These are phyloP conservation scores for Yoshiicerus persimilis DNA, from an alignment of 1,140 invertebrate species.

Conservation along the genomic window DNA sequence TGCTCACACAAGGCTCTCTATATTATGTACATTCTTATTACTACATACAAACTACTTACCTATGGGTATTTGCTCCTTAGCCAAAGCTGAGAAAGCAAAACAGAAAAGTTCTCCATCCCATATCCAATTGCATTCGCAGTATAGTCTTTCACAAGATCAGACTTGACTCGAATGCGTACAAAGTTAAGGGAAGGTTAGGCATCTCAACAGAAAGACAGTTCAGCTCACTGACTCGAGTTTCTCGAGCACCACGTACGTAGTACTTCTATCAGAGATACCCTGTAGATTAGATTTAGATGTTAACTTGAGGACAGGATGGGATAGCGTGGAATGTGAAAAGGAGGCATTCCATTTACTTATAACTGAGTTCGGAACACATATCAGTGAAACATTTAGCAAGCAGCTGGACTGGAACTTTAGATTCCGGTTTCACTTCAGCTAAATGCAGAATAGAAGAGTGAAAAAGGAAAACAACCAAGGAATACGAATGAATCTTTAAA, in stretches of 20 bases:
- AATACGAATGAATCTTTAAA: not conserved
- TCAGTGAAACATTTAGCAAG: slow-evolving; percentile 7
- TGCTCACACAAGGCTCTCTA: not conserved
- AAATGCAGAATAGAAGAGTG: not conserved
- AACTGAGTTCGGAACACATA: not conserved
- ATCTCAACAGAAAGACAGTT: not conserved
- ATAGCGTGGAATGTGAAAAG: not conserved
- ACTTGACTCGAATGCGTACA: not conserved
- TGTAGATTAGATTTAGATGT: not conserved
- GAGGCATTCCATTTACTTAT: not conserved
- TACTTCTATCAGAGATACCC: not conserved
- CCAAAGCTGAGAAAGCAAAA: not conserved
- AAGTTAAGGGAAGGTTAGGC: not conserved
- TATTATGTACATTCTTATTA: not conserved
- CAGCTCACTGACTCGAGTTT: not conserved
- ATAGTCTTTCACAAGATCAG: not conserved
- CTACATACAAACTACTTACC: not conserved
- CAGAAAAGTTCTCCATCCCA: not conserved
- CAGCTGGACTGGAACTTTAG: not conserved
- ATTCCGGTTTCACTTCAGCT: not conserved
- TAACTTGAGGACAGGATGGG: not conserved
- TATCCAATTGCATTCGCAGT: not conserved
- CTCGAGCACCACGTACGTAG: not conserved
- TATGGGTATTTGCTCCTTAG: not conserved
- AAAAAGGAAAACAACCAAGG: not conserved